Evolutionary conservation across 2,113 vertebrate genomes (phyloP), one percentile per base, ranked within the genome.

Genomic region (Eublepharis macularius): DNA sequence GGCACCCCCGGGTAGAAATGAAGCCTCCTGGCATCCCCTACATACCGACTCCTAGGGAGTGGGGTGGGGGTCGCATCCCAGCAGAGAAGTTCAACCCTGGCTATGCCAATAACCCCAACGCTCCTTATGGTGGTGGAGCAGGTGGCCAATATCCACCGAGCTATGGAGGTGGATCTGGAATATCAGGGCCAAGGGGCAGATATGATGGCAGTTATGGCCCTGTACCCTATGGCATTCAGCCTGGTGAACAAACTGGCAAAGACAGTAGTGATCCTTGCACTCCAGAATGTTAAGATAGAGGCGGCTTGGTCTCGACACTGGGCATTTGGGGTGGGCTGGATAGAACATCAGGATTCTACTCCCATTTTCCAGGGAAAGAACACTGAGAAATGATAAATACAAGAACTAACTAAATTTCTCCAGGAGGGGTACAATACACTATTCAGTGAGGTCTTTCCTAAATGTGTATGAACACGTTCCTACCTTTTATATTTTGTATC

Each of bases 201-300:
- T 19, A 80, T 6, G 84, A 86, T 9, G 84, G 84, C 54, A 86
- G 84, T 29, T 86, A 86, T 39, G 84, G 84, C 1, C 84, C 77
- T n/a, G 13, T 74, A 17, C 84, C 84, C 7, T 54, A 63, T 45
- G 41, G 39, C 14, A 1, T 36, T n/a, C 51, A 47, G 41, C 76
- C 84, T 39, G 41, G 51, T 13, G 51, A 9, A 32, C 49, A 73
- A n/a, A 14, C 36, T 43, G 47, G 12, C 9, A 63, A 19, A 32
- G 41, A 24, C 16, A 12, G n/a, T 1, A 4, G 2, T 6, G 9
- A 72, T 74, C 84, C 77, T 63, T 86, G 84, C 43, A 36, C 1
- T 39, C 69, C 69, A 80, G 65, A 32, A 11, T 86, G 84, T 74
- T 80, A 86, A 85, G 77, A 70, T 16, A 10, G n/a, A 2, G 1